phyloP scores from a whole-genome alignment of 53 echinoderm and acorn worm species.

The Temnopleurus reevesii region DNA sequence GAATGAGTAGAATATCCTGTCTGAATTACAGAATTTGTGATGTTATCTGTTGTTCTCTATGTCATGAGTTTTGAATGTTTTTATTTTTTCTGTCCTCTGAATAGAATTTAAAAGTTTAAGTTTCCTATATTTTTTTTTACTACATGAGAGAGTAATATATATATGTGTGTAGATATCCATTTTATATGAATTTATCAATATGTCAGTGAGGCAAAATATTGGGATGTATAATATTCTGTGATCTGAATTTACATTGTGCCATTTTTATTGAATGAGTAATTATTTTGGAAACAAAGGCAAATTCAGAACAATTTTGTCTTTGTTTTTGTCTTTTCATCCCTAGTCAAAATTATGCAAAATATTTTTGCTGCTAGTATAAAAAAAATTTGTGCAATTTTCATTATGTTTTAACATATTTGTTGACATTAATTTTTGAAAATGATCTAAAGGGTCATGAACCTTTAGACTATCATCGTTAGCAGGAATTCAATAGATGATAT shows the following conservation, averaged over 20 bases:
- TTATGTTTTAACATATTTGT: too few relatives aligned
- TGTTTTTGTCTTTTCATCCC: too few relatives aligned
- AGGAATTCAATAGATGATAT: too few relatives aligned
- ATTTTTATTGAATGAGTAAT: background rate
- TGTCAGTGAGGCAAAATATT: background rate
- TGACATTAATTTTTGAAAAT: too few relatives aligned
- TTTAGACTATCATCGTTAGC: too few relatives aligned
- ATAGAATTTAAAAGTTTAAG: background rate
- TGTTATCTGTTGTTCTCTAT: background rate
- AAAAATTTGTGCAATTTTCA: too few relatives aligned
- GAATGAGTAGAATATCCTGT: too few relatives aligned
- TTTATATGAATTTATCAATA: background rate
- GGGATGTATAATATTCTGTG: background rate
- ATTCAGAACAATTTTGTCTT: background rate
- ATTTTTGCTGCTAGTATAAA: too few relatives aligned
- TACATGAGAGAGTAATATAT: conserved; percentile 25
- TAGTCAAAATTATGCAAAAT: too few relatives aligned
- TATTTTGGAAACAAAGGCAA: background rate
- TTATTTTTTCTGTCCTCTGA: background rate
- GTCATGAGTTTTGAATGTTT: background rate
- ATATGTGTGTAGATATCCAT: conserved; percentile 20
- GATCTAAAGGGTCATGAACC: too few relatives aligned
- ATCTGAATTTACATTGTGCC: background rate
- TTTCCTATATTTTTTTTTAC: conserved; percentile 12
- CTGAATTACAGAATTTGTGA: too few relatives aligned